These are phyloP conservation scores for Xylota sylvarum DNA, from an alignment of 2,888 invertebrate genomes.

Conservation along the genomic window DNA sequence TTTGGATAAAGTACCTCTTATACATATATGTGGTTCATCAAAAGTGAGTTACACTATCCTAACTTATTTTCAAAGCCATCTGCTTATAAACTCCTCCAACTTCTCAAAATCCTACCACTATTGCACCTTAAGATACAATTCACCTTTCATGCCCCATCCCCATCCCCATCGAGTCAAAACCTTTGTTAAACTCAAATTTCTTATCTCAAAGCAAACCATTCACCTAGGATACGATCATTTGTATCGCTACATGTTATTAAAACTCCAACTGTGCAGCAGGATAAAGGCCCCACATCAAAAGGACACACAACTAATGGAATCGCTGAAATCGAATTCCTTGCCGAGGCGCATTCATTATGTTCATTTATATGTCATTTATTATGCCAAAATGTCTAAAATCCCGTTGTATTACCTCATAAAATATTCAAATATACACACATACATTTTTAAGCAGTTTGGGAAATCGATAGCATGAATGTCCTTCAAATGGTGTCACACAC, in stretches of 20 bases:
- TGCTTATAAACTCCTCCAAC: no score
- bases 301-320: constrained; percentile 16
- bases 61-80: no score
- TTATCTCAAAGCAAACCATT: no score
- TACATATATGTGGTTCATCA: no score
- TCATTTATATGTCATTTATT: constrained; percentile 44
- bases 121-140: no score
- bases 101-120: no score
- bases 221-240: neutral
- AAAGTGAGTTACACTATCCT: no score
- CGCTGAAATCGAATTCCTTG: constrained; percentile 5
- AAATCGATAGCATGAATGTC: constrained; percentile 36
- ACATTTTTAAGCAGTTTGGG: constrained; percentile 23
- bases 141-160: no score
- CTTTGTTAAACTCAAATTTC: no score
- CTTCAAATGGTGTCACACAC: constrained; percentile 43
- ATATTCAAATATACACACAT: constrained; percentile 37
- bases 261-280: constrained; percentile 4
- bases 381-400: constrained; percentile 40
- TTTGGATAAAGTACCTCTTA: no score
- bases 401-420: constrained; percentile 37
- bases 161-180: no score
- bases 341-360: constrained; percentile 12
- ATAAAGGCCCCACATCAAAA: neutral
- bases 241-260: neutral